phyloP scores from a whole-genome alignment of 1,140 invertebrate species.

The Saccostrea glomerata region DNA sequence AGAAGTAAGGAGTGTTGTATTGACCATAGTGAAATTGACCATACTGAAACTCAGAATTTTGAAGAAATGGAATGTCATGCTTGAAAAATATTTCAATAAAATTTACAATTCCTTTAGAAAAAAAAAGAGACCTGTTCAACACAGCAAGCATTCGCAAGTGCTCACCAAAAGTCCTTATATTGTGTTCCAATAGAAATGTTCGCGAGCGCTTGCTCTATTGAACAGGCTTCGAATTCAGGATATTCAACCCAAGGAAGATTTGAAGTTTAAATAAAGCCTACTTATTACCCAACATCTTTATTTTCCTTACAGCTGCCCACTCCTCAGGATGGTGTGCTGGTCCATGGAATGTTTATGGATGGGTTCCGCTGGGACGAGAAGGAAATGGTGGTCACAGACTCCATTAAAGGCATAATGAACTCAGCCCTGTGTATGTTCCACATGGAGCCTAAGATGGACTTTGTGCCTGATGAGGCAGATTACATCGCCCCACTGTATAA shows the following conservation, averaged over 20 bases:
- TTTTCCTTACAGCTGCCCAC: conserved; percentile 79
- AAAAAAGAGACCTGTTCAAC: no score
- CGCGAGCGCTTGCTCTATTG: no score
- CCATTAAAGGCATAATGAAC: conserved; percentile 88
- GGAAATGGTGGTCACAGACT: conserved; percentile 83
- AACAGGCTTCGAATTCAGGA: no score
- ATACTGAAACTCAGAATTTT: neutral
- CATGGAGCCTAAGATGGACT: conserved; percentile 72
- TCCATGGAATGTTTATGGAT: conserved; percentile 93
- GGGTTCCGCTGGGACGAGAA: conserved; percentile 86
- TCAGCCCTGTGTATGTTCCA: conserved; percentile 86
- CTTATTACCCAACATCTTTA: neutral
- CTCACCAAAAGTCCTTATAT: no score
- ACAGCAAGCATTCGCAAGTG: no score
- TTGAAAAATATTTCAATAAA: no score
- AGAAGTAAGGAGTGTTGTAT: conserved; percentile 65
- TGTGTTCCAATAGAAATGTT: no score
- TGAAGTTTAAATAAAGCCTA: no score
- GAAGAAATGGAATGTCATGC: no score
- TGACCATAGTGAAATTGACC: neutral
- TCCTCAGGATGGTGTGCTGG: conserved; percentile 87
- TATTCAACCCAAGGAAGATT: no score
- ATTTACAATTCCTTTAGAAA: no score
- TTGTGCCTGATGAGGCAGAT: conserved; percentile 83
- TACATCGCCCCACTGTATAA: conserved; percentile 91